Evolutionary conservation across 2,888 invertebrate species (phyloP), one percentile per base, ranked within the genome.

Genomic region (Cosmia trapezina): DNA sequence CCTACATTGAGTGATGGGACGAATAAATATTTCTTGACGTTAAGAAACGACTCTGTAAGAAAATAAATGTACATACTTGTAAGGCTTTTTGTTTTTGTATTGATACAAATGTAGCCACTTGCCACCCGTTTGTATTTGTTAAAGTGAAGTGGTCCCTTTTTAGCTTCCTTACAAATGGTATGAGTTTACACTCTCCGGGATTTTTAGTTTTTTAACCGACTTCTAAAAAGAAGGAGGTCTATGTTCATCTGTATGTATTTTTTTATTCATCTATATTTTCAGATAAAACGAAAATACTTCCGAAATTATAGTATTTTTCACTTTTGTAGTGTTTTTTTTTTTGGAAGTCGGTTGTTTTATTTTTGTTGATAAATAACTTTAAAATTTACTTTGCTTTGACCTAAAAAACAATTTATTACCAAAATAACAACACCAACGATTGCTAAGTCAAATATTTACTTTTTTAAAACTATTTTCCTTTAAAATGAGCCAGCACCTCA

Each of bases 1-100:
- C 77, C 78, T 80, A 77, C 69, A 74, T 76, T 80, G 87, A 87
- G 82, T 82, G 83, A 88, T 83, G 83, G 66, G 33, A 59, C 59
- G 67, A 73, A 84, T 81, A 84, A 83, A 85, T 84, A 85, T 71
- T 66, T 72, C 71, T 78, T 78, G 79, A 78, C 82, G 68, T 49
- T 37, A 71, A 70, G 22, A 70, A 75, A 74, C 43, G 59, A 56
- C 69, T 59, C 37, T 41, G 22, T 57, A 11, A 51, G 28, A 56
- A 73, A 81, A 78, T 79, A 76, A 79, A 76, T 78, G 60, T 62
- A 37, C 3, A 0, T 37, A 57, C 71, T 70, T 56, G 57, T 56
- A n/a, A 47, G 59, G 72, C 66, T 73, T 78, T 67, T 65, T 54
- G 66, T 60, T 65, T 71, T 78, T 57, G 69, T 51, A 83, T 76